Conservation (phyloP, 2,113 vertebrate genomes). For the Hemiscyllium ocellatum region DNA sequence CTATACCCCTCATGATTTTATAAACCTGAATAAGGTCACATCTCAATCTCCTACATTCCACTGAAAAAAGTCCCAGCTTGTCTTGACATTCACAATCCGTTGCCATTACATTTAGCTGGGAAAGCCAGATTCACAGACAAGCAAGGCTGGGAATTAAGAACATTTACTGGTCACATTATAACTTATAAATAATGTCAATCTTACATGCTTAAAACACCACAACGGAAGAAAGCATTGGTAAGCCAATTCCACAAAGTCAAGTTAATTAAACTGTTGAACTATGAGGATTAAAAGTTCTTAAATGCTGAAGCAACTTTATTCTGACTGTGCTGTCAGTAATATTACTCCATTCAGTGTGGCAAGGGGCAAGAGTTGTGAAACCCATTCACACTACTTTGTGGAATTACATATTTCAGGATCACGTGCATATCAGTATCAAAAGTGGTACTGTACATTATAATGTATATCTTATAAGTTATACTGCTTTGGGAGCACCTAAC, state of each 20-base stretch:
- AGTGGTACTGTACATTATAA: not conserved
- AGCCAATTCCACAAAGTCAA: not conserved
- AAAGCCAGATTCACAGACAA: not conserved
- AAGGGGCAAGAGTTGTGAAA: not conserved
- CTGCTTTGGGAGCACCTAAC: not conserved
- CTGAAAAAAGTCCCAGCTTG: too few species aligned
- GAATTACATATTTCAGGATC: not conserved
- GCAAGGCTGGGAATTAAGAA: not conserved
- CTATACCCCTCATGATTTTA: too few species aligned
- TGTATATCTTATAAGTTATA: not conserved
- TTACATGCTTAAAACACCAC: not conserved
- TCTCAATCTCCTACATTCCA: too few species aligned
- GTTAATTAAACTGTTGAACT: not conserved
- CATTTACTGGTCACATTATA: not conserved
- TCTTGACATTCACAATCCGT: not conserved
- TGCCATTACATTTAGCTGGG: not conserved
- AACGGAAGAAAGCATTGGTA: not conserved
- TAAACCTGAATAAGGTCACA: too few species aligned
- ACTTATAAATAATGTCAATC: not conserved
- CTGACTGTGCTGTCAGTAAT: not conserved
- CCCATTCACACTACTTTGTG: not conserved
- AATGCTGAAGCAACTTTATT: not conserved
- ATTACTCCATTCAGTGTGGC: not conserved
- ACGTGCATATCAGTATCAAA: not conserved
- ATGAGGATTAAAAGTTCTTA: not conserved